Evolutionary conservation across 2,113 vertebrate species (phyloP).

Genomic region (Illadopsis cleaveri): DNA sequence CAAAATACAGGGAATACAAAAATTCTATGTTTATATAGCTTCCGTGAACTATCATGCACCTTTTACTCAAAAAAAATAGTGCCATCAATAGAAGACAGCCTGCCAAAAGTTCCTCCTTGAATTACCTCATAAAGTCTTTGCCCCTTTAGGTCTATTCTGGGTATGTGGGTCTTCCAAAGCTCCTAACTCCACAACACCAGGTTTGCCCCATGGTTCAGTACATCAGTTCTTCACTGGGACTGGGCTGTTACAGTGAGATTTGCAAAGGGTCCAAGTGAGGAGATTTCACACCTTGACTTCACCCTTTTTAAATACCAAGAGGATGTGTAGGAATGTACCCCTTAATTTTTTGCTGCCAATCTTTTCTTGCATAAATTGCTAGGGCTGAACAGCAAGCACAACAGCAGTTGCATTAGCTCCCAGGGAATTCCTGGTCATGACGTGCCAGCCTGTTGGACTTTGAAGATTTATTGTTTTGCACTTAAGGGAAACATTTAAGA

Average conservation of each 20-base stretch:
- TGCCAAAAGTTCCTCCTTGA: background rate
- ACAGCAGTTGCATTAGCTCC: background rate
- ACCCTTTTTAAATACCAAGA: background rate
- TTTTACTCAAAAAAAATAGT: background rate
- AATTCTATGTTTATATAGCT: background rate
- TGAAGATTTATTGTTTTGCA: slow-evolving; percentile 28
- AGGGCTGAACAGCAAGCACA: slow-evolving; percentile 23
- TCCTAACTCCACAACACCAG: background rate
- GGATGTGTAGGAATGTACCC: background rate
- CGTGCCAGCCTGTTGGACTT: slow-evolving; percentile 10
- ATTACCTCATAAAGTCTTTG: background rate
- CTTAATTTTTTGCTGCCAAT: background rate
- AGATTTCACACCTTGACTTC: background rate
- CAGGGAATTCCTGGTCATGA: slow-evolving; percentile 37
- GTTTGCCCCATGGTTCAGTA: background rate
- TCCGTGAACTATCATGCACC: background rate
- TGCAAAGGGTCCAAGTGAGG: background rate
- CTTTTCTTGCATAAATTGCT: background rate
- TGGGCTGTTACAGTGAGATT: background rate
- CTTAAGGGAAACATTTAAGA: slow-evolving; percentile 17
- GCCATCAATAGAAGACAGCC: background rate
- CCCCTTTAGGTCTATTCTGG: background rate
- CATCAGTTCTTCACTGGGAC: background rate
- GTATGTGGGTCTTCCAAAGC: background rate
- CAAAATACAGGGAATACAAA: background rate